Evolutionary conservation across 2,888 invertebrate species (phyloP).

Genomic region (Escarpia spicata): DNA sequence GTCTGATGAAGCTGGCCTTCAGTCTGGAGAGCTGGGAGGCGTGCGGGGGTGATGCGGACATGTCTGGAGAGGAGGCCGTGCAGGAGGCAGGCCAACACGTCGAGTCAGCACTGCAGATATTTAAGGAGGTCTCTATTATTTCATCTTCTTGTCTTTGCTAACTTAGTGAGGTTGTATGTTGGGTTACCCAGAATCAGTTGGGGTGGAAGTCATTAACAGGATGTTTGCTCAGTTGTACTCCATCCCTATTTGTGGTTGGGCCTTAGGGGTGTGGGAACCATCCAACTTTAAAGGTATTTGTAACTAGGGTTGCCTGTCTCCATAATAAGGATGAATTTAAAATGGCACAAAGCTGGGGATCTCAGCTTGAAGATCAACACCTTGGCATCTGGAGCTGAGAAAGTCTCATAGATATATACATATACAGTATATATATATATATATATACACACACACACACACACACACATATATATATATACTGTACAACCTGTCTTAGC

Average conservation of each 20-base stretch:
- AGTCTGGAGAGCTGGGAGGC: conserved; percentile 65
- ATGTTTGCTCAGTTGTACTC: too few species aligned
- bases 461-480: too few species aligned
- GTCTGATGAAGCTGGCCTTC: conserved; percentile 63
- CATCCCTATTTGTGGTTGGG: too few species aligned
- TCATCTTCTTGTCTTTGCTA: background rate
- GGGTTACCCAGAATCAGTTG: background rate
- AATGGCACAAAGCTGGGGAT: too few species aligned
- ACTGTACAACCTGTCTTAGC: too few species aligned
- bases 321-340: too few species aligned
- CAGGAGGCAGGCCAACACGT: conserved; percentile 61
- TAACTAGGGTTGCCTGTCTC: too few species aligned
- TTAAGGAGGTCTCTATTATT: conserved; percentile 52
- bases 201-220: too few species aligned
- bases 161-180: background rate
- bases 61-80: conserved; percentile 56
- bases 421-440: too few species aligned
- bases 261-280: too few species aligned
- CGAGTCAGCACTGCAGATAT: conserved; percentile 60
- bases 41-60: conserved; percentile 56
- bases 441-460: too few species aligned
- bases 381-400: background rate
- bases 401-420: background rate
- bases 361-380: background rate
- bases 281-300: too few species aligned